Evolutionary conservation across 2,888 invertebrate genomes (phyloP), one percentile per base, ranked within the genome.

Genomic region (Cynaeus angustus): DNA sequence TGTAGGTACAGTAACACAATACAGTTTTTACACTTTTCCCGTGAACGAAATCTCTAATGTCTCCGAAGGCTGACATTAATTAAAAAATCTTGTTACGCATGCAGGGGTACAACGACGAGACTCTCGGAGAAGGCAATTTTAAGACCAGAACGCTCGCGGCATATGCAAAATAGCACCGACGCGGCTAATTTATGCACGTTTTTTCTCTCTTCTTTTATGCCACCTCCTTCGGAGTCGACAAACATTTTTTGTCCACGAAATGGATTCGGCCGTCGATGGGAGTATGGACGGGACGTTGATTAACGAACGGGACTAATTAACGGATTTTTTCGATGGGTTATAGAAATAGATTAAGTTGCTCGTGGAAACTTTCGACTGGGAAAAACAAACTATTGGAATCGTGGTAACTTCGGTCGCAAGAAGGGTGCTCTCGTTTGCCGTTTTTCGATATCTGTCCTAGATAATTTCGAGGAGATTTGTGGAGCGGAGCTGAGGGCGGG

Each of bases 51-150:
- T 80, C 81, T 80, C 80, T 81, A 81, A 82, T 81, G 83, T 83
- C 81, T 83, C 80, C 81, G 81, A 81, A 80, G 83, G 79, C 83
- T 83, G 84, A 84, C 83, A 83, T 82, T 84, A 84, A 84, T 84
- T 84, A 84, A 84, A 84, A 84, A 84, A 84, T 83, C 83, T 83
- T 82, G 84, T 83, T 84, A 84, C 83, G 83, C 83, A 83, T 81
- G 81, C 80, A 79, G 77, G 76, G 75, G 75, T 75, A 77, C 73
- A 67, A 43, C 65, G 70, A 70, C 72, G 33, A 37, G 66, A 48
- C 58, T 45, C 50, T 56, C 48, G 64, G 75, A 74, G 75, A 79
- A 80, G 80, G 79, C 79, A 80, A 80, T 80, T 80, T 80, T 78
- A 80, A 79, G 78, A 77, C 76, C 75, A 73, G 70, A 70, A 67